Base-by-base conservation (phyloP, 2,888 invertebrate genomes). In the Apamea monoglypha region DNA sequence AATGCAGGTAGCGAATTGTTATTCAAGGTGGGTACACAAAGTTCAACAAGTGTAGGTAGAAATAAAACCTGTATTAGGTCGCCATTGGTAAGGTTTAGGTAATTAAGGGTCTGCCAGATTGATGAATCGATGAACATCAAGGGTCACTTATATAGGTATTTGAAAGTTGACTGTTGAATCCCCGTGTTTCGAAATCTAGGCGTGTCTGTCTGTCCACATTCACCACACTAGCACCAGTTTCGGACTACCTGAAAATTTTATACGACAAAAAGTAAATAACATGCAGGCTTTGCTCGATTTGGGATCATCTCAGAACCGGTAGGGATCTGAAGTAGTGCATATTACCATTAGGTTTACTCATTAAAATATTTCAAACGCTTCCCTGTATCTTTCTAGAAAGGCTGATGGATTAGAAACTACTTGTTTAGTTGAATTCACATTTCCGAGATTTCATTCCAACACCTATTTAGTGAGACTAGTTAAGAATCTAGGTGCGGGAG, bases 321-420 rank as follows among this genome's bases (percentile, higher is more conserved):
- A 75, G 25, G 56, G 63, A 53, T 66, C 63, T 70, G 67, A 70
- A 68, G 67, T 32, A 56, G 63, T 70, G 18, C 73, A 12, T 32
- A 67, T 68, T 83, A 76, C 73, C 70, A 74, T 83, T 70, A 76
- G 32, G 8, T 29, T 29, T 0, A 66, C 68, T 79, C 71, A 74
- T 82, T 84, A 82, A 86, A 78, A 84, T 87, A 82, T 82, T 79
- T 85, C 12, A 69, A 76, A 69, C 71, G 53, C 71, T 79, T 82
- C 75, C 67, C 64, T 74, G 53, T 81, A 56, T 47, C 5, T 78
- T 74, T 82, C 75, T 82, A 82, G 77, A 79, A 69, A 73, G 1
- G 50, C 40, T 72, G 76, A 75, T 76, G 56, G 53, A 66, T 70
- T 69, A 32, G 66, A 75, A 64, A 61, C 47, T 25, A 70, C 85